Conservation (phyloP, 1,140 invertebrate species). For the Cataglyphis hispanica region DNA sequence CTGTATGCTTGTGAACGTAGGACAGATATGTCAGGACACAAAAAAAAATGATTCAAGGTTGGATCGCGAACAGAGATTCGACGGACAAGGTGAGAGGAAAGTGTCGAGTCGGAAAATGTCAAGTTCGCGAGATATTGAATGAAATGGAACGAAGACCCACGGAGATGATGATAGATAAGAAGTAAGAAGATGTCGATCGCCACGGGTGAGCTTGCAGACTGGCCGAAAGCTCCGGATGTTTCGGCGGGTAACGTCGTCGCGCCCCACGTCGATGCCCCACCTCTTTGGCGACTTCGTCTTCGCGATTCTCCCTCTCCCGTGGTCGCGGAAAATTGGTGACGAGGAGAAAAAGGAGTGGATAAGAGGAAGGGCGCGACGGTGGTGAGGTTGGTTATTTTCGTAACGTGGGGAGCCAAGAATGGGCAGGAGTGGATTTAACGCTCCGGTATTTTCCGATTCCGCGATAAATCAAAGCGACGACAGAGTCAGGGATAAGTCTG, state of each 20-base stretch:
- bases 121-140: slow-evolving; percentile 26
- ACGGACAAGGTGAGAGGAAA: slow-evolving; percentile 34
- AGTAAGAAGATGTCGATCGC: slow-evolving; percentile 73
- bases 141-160: slow-evolving; percentile 57
- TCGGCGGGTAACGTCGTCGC: slow-evolving; percentile 63
- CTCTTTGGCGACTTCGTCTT: slow-evolving; percentile 60
- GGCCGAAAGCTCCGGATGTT: slow-evolving; percentile 73
- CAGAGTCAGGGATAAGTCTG: slow-evolving; percentile 13
- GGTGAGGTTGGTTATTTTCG: slow-evolving; percentile 84
- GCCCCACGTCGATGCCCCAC: slow-evolving; percentile 32
- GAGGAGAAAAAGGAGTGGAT: slow-evolving; percentile 58
- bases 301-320: slow-evolving; percentile 60
- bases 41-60: slow-evolving; percentile 25
- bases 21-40: background rate
- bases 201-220: slow-evolving; percentile 77
- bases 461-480: slow-evolving; percentile 56
- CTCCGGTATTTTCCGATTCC: slow-evolving; percentile 71
- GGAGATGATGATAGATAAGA: slow-evolving; percentile 16
- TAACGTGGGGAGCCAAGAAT: slow-evolving; percentile 86
- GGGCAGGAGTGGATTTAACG: slow-evolving; percentile 82
- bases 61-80: slow-evolving; percentile 16
- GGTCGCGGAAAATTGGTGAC: slow-evolving; percentile 60
- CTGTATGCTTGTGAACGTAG: background rate
- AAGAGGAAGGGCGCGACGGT: slow-evolving; percentile 53
- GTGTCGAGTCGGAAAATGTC: slow-evolving; percentile 34